Conservation (phyloP, 2,888 invertebrate genomes). For the Protonemura montana region DNA sequence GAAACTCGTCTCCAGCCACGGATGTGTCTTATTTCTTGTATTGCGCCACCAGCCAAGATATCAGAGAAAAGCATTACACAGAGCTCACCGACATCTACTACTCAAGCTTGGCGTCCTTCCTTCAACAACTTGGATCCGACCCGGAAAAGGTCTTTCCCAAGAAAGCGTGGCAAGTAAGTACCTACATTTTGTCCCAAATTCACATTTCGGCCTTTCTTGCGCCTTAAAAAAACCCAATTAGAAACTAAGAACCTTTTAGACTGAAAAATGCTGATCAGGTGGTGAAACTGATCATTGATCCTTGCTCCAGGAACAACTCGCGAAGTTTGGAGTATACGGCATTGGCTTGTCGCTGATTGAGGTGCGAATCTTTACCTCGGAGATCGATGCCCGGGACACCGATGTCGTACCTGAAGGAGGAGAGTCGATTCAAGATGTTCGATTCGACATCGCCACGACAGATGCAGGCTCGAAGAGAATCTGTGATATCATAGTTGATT, state of each 20-base stretch:
- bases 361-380: not conserved
- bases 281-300: too few species aligned
- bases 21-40: constrained; percentile 9
- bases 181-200: too few species aligned
- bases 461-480: not conserved
- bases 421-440: not conserved
- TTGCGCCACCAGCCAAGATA: not conserved
- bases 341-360: not conserved
- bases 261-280: too few species aligned
- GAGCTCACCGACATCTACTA: not conserved
- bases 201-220: too few species aligned
- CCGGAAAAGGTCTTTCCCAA: not conserved
- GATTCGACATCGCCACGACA: not conserved
- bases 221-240: too few species aligned
- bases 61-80: not conserved
- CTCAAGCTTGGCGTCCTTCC: not conserved
- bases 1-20: not conserved
- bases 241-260: too few species aligned
- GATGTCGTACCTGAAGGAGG: not conserved
- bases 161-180: not conserved
- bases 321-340: not conserved
- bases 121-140: not conserved
- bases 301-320: not conserved
- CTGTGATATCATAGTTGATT: not conserved
- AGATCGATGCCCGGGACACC: not conserved